Evolutionary conservation across 2,113 vertebrate species (phyloP), one percentile per base, ranked within the genome.

Genomic region (Protobothrops flavoviridis): DNA sequence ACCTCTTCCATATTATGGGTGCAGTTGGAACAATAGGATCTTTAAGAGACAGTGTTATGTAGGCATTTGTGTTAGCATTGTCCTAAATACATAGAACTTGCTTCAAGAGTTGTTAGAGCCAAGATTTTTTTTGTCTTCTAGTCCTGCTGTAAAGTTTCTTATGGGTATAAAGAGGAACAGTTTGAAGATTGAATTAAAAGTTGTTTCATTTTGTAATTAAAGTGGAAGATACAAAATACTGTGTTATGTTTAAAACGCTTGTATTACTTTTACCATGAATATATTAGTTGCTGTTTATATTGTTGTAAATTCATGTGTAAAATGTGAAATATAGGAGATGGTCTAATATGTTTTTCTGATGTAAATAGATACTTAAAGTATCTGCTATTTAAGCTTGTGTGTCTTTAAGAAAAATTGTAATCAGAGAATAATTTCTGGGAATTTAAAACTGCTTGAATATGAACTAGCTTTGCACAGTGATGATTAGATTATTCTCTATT

Each of bases 351-450:
- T 39, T 23, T 57, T 87, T 56, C 17, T 69, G 53, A 10, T 24
- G 1, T 24, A 90, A 85, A 93, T 21, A 29, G 3, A 13, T 0
- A 0, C 17, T 0, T 13, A 21, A 56, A 89, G 88, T 53, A 13
- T 90, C 33, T 52, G 20, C 3, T 39, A 39, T 11, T 45, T 21
- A 81, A 81, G 2, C 45, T 20, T 93, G 56, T 2, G 56, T 20
- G 48, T 9, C 53, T 33, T 89, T 55, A 90, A 39, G 24, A 56
- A 56, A 87, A 23, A 81, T 24, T 39, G 3, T 87, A 59, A 56
- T 45, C 24, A 86, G 0, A 20, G 26, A 59, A 13, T 93, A 20
- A 7, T 45, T 87, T 53, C 74, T 90, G 55, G 13, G 39, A 43
- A 21, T 53, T 93, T 61, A 45, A 90, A 24, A 59, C 57, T 12